Evolutionary conservation across 35 echinoderm and acorn worm genomes (phyloP), one percentile per base, ranked within the genome.

Genomic region (Patiria miniata): DNA sequence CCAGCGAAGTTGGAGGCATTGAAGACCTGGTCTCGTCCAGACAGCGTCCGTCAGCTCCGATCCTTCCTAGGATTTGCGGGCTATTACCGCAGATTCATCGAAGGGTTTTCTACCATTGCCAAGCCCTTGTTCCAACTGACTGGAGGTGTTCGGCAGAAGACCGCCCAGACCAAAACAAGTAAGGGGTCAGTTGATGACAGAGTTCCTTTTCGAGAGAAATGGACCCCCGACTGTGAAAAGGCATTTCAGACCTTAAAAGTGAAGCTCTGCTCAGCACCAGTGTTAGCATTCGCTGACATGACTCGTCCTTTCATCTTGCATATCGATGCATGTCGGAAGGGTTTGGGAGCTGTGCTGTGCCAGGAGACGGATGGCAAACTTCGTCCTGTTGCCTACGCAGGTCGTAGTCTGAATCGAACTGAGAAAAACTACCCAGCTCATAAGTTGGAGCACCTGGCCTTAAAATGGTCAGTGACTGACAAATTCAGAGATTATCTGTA

Each of bases 21-120:
- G 17, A 69, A 23, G 8, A 81, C 38, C 16, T 90, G 88, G 77
- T 81, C 87, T 4, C 14, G 37, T 6, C 92, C 87, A 1, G 44
- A 8, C 1, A 94, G 86, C 61, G 61, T 39, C 6, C 81, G 83
- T 23, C 87, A 94, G 52, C 19, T 94, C 4, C 53, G 83, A 39
- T 81, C 68, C 10, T 94, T 94, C 30, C 42, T 94, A 22, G 87
- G 92, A 19, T 90, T 90, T 36, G 55, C 82, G 0, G 87, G 92
- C 2, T 94, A 94, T 38, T 94, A 94, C 44, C 47, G 83, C 50
- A 76, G 88, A 0, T 94, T 94, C 59, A 83, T 94, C 15, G 78
- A 90, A 51, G 87, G 80, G 22, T 94, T 82, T 34, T 69, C 87
- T 54, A 86, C 73, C 23, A 90, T 94, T 26, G 83, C 87, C 26